Conservation (phyloP, 2,888 invertebrate species). For the Hydrotaea cyrtoneurina region DNA sequence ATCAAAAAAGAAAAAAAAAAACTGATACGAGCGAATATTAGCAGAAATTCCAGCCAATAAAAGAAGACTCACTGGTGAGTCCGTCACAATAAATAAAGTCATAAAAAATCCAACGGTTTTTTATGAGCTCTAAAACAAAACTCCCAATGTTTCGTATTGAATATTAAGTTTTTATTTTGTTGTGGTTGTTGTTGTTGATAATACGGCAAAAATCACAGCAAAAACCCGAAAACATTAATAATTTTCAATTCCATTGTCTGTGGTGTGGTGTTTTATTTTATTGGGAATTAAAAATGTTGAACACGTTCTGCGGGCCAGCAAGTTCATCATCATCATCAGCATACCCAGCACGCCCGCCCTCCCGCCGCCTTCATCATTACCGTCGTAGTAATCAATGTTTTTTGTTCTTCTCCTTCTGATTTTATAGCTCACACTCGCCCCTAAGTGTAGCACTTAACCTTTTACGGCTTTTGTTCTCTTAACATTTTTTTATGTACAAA, state of each 20-base stretch:
- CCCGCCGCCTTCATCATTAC: not conserved
- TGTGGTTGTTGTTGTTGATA: conserved; percentile 14
- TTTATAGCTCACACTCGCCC: not conserved
- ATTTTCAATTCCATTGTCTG: conserved; percentile 14
- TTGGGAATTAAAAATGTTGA: conserved; percentile 10
- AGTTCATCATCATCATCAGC: conserved; percentile 5
- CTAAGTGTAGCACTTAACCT: not conserved
- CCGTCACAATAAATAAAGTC: not conserved
- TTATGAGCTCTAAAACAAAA: conserved; percentile 35
- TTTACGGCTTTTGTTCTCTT: not conserved
- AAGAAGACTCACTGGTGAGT: not conserved
- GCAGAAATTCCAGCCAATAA: not conserved
- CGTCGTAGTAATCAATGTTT: not conserved
- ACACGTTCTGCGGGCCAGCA: conserved; percentile 18
- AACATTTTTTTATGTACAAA: not conserved
- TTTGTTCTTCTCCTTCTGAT: not conserved
- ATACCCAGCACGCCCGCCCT: not conserved
- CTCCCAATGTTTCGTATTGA: not conserved
- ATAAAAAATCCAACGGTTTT: conserved; percentile 28
- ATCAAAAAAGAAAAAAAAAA: not conserved
- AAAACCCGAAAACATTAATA: conserved; percentile 12
- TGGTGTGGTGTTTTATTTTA: not conserved
- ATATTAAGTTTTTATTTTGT: not conserved
- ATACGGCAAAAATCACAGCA: not conserved
- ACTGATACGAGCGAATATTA: not conserved